Conservation (phyloP, 2,113 vertebrate genomes). For the Delphinapterus leucas region DNA sequence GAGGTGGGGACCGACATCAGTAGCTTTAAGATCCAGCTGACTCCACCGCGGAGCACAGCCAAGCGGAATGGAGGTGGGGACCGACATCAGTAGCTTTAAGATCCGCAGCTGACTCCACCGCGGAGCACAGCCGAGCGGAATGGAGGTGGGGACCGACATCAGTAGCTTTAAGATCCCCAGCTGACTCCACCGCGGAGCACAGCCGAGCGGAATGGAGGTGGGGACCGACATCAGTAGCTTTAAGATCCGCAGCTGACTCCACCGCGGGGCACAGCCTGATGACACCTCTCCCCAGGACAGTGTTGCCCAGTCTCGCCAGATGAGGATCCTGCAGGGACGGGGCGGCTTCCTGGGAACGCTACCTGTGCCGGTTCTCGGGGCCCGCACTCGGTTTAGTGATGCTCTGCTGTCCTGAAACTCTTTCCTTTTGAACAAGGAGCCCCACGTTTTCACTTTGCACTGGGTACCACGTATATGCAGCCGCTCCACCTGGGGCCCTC, state of each 20-base stretch:
- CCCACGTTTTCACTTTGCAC: neutral
- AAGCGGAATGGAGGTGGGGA: neutral
- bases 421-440: neutral
- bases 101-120: neutral
- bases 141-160: accelerated
- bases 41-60: too few relatives aligned
- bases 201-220: neutral
- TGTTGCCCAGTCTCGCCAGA: accelerated
- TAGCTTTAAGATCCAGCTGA: neutral
- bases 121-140: neutral
- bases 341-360: accelerated
- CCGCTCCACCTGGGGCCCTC: neutral
- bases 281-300: neutral
- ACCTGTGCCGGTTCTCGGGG: too few relatives aligned
- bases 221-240: neutral
- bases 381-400: accelerated
- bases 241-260: neutral
- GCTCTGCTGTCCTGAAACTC: neutral
- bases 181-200: neutral
- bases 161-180: neutral
- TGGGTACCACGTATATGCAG: too few relatives aligned
- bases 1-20: neutral
- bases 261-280: neutral
- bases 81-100: neutral
- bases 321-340: neutral